A percentile compares a stretch with the other conserved stretches of the same genome.
phyloP scores from a whole-genome alignment of 2,888 invertebrate species.

The Andricus quercusramuli region DNA sequence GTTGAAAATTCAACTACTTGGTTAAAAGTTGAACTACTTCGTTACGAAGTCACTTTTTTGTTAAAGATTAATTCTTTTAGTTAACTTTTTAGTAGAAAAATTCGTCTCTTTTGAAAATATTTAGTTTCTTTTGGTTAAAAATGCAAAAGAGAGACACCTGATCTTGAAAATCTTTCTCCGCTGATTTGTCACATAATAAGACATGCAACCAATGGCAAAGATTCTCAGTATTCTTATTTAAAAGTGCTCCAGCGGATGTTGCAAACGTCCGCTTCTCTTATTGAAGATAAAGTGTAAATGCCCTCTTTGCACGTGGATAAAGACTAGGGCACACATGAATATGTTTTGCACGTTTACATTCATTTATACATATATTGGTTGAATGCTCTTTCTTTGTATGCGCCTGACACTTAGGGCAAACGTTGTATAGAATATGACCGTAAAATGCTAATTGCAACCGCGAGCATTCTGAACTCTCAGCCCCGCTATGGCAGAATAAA shows the following conservation, averaged over 20 bases:
- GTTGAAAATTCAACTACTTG: too few species aligned
- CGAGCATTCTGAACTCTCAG: not conserved
- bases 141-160: not conserved
- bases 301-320: slow-evolving; percentile 33
- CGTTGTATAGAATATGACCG: slow-evolving; percentile 1
- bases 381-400: slow-evolving; percentile 5
- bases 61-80: too few species aligned
- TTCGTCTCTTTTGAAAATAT: too few species aligned
- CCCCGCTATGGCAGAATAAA: not conserved
- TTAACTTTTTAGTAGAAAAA: too few species aligned
- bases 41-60: too few species aligned
- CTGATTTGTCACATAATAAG: not conserved
- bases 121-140: too few species aligned
- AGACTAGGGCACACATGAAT: slow-evolving; percentile 18
- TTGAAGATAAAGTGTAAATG: slow-evolving; percentile 27
- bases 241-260: slow-evolving; percentile 18
- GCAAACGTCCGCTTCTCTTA: slow-evolving; percentile 12
- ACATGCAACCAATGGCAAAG: not conserved
- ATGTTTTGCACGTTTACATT: slow-evolving; percentile 13
- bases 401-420: slow-evolving; percentile 21
- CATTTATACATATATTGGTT: not conserved
- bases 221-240: slow-evolving; percentile 10
- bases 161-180: not conserved
- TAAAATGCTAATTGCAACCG: slow-evolving; percentile 19
- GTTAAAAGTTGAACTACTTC: too few species aligned